phyloP scores from a whole-genome alignment of 2,797 vertebrate genomes.

The Falco peregrinus region DNA sequence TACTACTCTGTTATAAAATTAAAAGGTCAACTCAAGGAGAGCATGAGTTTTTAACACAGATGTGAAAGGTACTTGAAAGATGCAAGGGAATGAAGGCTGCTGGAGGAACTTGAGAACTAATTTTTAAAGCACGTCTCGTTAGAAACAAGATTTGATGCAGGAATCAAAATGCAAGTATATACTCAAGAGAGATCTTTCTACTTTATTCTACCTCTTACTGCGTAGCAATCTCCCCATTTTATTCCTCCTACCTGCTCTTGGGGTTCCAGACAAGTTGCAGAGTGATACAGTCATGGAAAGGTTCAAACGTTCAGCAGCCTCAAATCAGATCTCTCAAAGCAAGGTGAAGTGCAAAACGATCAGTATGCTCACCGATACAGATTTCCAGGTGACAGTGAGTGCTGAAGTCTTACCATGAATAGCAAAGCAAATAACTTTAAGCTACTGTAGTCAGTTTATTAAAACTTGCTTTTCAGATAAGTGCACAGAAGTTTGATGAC shows the following conservation, averaged over 20 bases:
- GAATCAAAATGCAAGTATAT: not conserved
- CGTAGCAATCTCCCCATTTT: not conserved
- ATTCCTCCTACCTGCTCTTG: not conserved
- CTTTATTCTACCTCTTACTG: not conserved
- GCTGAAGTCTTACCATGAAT: not conserved
- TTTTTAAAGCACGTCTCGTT: not conserved
- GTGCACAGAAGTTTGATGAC: not conserved
- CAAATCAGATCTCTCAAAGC: not conserved
- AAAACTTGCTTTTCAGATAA: not conserved
- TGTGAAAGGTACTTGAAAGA: not conserved
- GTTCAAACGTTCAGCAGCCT: not conserved
- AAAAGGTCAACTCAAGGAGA: not conserved
- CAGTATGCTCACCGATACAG: not conserved
- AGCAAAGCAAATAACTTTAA: not conserved
- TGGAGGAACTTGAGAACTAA: not conserved
- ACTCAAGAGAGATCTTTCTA: not conserved
- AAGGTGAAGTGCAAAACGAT: not conserved
- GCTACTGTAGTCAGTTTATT: not conserved
- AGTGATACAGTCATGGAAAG: not conserved
- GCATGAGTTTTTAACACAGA: not conserved
- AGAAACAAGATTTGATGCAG: not conserved
- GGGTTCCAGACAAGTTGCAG: not conserved
- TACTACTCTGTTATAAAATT: slow-evolving; percentile 14
- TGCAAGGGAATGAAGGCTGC: not conserved
- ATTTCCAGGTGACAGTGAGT: not conserved